phyloP scores from a whole-genome alignment of 2,888 invertebrate species.

The Fragum sueziense region DNA sequence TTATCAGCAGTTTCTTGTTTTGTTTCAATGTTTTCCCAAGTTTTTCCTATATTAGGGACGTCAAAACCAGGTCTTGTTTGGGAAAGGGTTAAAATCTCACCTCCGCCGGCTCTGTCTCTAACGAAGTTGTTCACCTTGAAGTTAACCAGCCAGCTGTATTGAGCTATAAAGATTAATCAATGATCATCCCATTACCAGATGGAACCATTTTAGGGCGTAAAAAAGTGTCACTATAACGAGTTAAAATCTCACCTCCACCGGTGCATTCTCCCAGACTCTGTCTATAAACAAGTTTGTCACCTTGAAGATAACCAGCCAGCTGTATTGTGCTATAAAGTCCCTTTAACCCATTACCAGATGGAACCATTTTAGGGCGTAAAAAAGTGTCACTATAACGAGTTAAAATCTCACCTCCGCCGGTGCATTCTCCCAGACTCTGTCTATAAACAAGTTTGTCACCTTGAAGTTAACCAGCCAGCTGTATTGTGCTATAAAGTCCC shows the following conservation, averaged over 20 bases:
- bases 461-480: constrained; percentile 76
- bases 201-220: too few relatives aligned
- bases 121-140: constrained; percentile 76
- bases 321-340: constrained; percentile 60
- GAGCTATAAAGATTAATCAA: constrained; percentile 63
- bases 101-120: constrained; percentile 62
- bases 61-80: too few relatives aligned
- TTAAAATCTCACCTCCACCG: too few relatives aligned
- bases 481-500: constrained; percentile 61
- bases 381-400: too few relatives aligned
- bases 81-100: too few relatives aligned
- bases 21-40: too few relatives aligned
- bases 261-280: constrained; percentile 67
- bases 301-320: constrained; percentile 76
- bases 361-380: too few relatives aligned
- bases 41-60: too few relatives aligned
- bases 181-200: too few relatives aligned
- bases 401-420: constrained; percentile 74
- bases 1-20: too few relatives aligned
- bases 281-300: constrained; percentile 73
- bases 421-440: constrained; percentile 65
- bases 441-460: constrained; percentile 72
- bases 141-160: constrained; percentile 74
- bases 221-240: too few relatives aligned
- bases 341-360: too few relatives aligned